Base-by-base conservation (phyloP, 1,140 invertebrate genomes). In the Nixonia krombeini region DNA sequence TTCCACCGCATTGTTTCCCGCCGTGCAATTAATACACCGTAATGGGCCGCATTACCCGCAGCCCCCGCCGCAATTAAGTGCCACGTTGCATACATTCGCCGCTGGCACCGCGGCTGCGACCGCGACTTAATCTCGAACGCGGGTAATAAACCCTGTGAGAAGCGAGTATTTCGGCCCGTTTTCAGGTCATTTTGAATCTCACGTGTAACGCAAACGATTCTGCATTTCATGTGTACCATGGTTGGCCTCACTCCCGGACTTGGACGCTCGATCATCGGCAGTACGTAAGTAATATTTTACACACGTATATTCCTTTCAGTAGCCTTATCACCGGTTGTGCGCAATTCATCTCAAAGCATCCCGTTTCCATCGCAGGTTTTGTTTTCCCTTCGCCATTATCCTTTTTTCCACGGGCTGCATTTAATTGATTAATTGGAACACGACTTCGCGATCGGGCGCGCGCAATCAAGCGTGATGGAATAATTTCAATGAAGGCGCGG, bases 211-310 rank as follows among this genome's bases (percentile, higher is more conserved):
- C 57, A 52, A n/a, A n/a, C 58, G 63, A 58, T 58, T 66, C 66
- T 66, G 58, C 65, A 64, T 67, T 70, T 70, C 62, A 64, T 65
- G 25, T 59, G 71, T 73, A 70, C 69, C 68, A 74, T 74, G 68
- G 49, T 50, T 63, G 59, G 51, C 29, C 66, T 41, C 26, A 21
- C 50, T 55, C 38, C 50, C n/a, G 52, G 38, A 46, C 16, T 16
- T 31, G 15, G 52, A 52, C 40, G 63, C 61, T 47, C 47, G 41
- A 23, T 31, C 33, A 10, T 59, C 55, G 21, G 41, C 72, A 74
- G 72, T 74, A 74, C 33, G 72, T 74, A 68, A 71, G 72, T 74
- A 74, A n/a, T n/a, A n/a, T n/a, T n/a, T n/a, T n/a, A n/a, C n/a
- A n/a, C n/a, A n/a, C n/a, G n/a, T n/a, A n/a, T n/a, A n/a, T n/a